Conservation (phyloP, 1,140 invertebrate species). For the Microplitis demolitor region DNA sequence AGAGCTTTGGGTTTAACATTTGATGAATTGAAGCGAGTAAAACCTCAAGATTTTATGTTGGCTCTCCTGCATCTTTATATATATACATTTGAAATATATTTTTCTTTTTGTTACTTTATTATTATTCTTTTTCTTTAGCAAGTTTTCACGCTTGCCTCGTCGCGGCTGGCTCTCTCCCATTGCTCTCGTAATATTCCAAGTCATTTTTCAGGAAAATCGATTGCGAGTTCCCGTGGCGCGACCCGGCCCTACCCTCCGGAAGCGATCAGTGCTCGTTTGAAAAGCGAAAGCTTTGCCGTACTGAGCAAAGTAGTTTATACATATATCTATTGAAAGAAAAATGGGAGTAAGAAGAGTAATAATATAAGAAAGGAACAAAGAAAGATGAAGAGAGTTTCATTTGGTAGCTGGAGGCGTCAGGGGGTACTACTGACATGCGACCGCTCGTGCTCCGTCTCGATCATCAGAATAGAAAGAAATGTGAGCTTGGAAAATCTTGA, state of each 20-base stretch:
- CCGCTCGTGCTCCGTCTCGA: slow-evolving; percentile 6
- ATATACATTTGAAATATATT: not conserved
- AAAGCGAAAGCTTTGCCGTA: not conserved
- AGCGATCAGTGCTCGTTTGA: slow-evolving; percentile 5
- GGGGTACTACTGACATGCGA: not conserved
- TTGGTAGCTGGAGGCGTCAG: slow-evolving; percentile 1
- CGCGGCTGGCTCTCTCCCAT: not conserved
- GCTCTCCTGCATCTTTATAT: not conserved
- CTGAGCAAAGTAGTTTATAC: not conserved
- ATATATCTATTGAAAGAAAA: not conserved
- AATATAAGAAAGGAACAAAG: not conserved
- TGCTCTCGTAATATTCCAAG: slow-evolving; percentile 1
- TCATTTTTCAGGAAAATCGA: slow-evolving; percentile 21
- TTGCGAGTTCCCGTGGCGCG: not conserved
- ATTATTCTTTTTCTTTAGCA: not conserved
- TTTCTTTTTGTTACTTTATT: not conserved
- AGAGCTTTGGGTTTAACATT: not conserved
- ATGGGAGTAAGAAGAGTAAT: not conserved
- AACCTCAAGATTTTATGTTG: not conserved
- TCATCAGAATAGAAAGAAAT: not conserved
- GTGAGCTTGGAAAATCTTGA: slow-evolving; percentile 14
- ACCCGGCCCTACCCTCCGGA: not conserved
- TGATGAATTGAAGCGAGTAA: not conserved
- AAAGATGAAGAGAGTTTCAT: slow-evolving; percentile 3
- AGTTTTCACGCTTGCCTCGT: slow-evolving; percentile 5